These are phyloP conservation scores for Pelodytes ibericus DNA, from an alignment of 2,797 vertebrate genomes.

Conservation along the genomic window DNA sequence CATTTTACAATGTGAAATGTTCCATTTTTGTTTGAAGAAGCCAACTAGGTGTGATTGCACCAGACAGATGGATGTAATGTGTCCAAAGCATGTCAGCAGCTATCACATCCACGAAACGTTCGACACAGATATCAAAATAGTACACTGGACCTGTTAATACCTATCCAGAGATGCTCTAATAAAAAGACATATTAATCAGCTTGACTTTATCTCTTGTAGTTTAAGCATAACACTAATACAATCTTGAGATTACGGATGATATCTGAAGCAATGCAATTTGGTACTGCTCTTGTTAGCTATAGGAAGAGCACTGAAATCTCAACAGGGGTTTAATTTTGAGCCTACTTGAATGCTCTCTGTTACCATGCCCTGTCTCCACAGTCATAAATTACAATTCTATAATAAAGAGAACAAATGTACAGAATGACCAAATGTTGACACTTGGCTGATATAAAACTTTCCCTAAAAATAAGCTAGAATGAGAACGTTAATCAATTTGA, in stretches of 20 bases:
- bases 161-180: constrained; percentile 58
- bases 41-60: constrained; percentile 45
- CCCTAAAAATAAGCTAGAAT: constrained; percentile 5
- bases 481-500: constrained; percentile 18
- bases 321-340: constrained; percentile 35
- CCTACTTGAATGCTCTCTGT: constrained; percentile 23
- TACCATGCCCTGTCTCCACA: constrained; percentile 12
- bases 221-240: constrained; percentile 54
- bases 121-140: constrained; percentile 54
- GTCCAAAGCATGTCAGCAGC: constrained; percentile 53
- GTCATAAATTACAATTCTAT: constrained; percentile 31
- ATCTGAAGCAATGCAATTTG: constrained; percentile 37
- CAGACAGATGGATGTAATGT: constrained; percentile 56
- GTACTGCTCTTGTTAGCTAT: constrained; percentile 40
- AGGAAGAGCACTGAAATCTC: constrained; percentile 16
- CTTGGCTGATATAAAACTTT: constrained; percentile 1
- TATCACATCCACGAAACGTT: constrained; percentile 59
- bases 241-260: constrained; percentile 53
- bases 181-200: constrained; percentile 62
- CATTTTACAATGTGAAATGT: constrained; percentile 58
- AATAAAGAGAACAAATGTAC: constrained; percentile 8
- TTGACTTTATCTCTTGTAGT: constrained; percentile 52
- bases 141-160: constrained; percentile 58
- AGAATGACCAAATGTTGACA: constrained; percentile 15
- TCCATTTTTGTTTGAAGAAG: constrained; percentile 59